These are phyloP conservation scores for Lapara coniferarum DNA, from an alignment of 2,888 invertebrate genomes.

Conservation along the genomic window DNA sequence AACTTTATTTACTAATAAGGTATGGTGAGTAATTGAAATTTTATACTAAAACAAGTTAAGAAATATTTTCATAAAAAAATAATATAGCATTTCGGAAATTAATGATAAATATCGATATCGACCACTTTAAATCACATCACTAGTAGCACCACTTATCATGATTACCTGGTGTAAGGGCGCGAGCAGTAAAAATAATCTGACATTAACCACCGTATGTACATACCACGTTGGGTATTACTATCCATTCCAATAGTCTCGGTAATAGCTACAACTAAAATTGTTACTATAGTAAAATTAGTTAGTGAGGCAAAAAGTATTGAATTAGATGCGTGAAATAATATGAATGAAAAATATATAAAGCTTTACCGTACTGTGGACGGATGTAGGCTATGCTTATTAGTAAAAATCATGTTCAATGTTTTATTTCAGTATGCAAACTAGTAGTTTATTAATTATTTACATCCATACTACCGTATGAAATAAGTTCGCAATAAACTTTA, in stretches of 20 bases:
- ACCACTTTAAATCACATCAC: conserved; percentile 19
- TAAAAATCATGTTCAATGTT: no score
- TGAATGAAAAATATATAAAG: no score
- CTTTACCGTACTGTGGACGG: no score
- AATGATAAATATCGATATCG: neutral
- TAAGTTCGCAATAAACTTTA: no score
- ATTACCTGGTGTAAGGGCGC: conserved; percentile 45
- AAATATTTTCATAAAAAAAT: no score
- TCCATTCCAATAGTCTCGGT: conserved; percentile 34
- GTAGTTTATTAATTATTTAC: no score
- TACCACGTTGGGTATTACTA: conserved; percentile 38
- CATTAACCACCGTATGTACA: conserved; percentile 44
- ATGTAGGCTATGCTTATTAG: no score
- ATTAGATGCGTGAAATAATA: neutral
- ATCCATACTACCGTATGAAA: no score
- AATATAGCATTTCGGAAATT: no score
- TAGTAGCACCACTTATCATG: conserved; percentile 40
- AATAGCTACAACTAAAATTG: conserved; percentile 32
- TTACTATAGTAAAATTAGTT: conserved; percentile 7
- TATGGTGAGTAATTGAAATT: neutral
- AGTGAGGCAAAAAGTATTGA: neutral
- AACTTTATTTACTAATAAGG: neutral
- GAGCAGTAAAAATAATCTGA: conserved; percentile 47
- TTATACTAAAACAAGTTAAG: no score
- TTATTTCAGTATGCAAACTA: no score